These are phyloP conservation scores for Hypanus sabinus DNA, from an alignment of 2,113 vertebrate genomes.

Conservation along the genomic window DNA sequence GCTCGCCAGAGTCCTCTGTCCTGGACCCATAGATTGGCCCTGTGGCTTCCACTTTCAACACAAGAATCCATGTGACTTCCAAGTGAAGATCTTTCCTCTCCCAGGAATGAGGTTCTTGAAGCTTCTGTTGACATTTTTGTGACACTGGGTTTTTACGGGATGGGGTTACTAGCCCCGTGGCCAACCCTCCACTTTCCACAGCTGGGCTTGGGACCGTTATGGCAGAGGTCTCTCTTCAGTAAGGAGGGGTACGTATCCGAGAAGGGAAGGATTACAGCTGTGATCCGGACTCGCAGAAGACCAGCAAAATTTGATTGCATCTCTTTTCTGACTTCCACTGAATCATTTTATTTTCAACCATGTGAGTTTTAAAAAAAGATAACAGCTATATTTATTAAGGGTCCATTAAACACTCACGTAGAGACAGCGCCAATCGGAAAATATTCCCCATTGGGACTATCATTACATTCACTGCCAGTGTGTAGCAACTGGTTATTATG, in stretches of 20 bases:
- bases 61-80: too few relatives aligned
- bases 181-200: too few relatives aligned
- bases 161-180: too few relatives aligned
- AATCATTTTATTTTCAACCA: neutral
- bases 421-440: neutral
- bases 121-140: too few relatives aligned
- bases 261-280: neutral
- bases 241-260: neutral
- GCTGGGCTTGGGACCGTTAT: too few relatives aligned
- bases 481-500: neutral
- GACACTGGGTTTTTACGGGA: too few relatives aligned
- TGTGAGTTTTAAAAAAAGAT: neutral
- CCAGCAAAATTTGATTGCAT: neutral
- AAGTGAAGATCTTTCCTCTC: too few relatives aligned
- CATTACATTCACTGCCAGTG: neutral
- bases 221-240: too few relatives aligned
- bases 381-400: neutral
- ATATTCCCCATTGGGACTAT: neutral
- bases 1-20: too few relatives aligned
- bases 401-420: neutral
- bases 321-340: neutral
- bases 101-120: too few relatives aligned
- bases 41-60: too few relatives aligned
- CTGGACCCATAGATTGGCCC: too few relatives aligned
- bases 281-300: neutral